Base-by-base conservation (phyloP, 2,888 invertebrate species). In the Meganola albula region DNA sequence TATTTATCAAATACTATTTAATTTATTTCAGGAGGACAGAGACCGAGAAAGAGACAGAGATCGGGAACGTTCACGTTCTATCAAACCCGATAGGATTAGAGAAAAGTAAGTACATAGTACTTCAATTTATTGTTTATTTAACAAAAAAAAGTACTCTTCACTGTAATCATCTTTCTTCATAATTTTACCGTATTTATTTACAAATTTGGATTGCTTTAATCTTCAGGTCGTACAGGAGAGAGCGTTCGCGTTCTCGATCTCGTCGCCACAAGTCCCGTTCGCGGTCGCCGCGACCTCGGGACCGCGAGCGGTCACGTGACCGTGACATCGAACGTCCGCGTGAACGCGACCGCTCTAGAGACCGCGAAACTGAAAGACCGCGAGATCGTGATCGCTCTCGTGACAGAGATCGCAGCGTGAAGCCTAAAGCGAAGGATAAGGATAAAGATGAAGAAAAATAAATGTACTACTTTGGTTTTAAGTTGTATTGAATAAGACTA, bases 371-470 rank as follows among this genome's bases (percentile, higher is more conserved):
- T 28, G 88, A 87, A 4, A 69, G 84, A 14, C 74, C 76, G 8
- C 53, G 75, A 1, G 75, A 76, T 9, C 59, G 76, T 8, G 68
- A 68, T 25, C 60, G 74, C 2, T 69, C 71, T 8, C 78, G 88
- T 13, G 64, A 65, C 38, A 59, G 72, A 9, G 77, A 78, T 27
- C 85, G 89, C 37, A 87, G 84, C 45, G 77, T 84, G 41, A 89
- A 89, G 44, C 87, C 88, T 34, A 89, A 89, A 59, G 71, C 75
- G n/a, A 79, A 83, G 49, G 77, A 79, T 9, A 90, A 94, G 58
- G 90, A 93, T 21, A 91, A 93, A 50, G 93, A 93, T 40, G 93
- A 93, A 21, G 91, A 91, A 27, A 91, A 91, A 78, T 91, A 80
- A 75, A 34, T 32, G 6, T 31, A 14, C 26, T 23, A 11, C 10